Evolutionary conservation across 2,113 vertebrate species (phyloP), one percentile per base, ranked within the genome.

Genomic region (Brachypodius melanocephalos): DNA sequence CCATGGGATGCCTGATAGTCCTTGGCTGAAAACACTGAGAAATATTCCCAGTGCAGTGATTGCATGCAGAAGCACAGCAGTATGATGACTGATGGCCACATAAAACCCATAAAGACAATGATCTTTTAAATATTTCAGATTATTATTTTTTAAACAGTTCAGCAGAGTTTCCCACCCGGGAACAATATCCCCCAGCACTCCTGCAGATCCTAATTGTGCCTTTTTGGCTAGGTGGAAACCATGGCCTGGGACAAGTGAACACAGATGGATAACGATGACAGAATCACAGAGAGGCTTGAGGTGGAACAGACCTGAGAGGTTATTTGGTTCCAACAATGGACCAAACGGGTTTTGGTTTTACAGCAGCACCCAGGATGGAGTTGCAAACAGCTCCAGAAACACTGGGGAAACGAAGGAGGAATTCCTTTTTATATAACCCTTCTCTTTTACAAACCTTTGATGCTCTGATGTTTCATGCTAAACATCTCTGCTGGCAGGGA

Each of bases 41-140:
- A 85, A n/a, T 51, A 92, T 59, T 84, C 87, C 87, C 81, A 67
- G 42, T 67, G 84, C 89, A 69, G 72, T 34, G 59, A 69, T 63
- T 83, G 74, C 73, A 73, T 0, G 6, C 49, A 79, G 75, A 73
- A 85, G n/a, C 55, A 66, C 49, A 80, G 55, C 14, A 4, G 7
- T 26, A 5, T 36, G 29, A 54, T 74, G 59, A 89, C 55, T 67
- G 29, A 81, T 62, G 54, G 83, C 45, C 75, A 52, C 75, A 80
- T 18, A 86, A 92, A 88, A 40, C n/a, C 7, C 78, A 76, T 55
- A 69, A 87, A 87, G 77, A 72, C 58, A 67, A 55, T 52, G 28
- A 26, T 72, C 79, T 28, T 79, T 90, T 22, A 71, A 88, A 45
- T 43, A 75, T 51, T 92, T 79, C 28, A 25, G 45, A 76, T 68